A percentile compares a stretch with the other conserved stretches of the same genome.
Conservation (phyloP, 2,113 vertebrate species). For the Strigops habroptila region DNA sequence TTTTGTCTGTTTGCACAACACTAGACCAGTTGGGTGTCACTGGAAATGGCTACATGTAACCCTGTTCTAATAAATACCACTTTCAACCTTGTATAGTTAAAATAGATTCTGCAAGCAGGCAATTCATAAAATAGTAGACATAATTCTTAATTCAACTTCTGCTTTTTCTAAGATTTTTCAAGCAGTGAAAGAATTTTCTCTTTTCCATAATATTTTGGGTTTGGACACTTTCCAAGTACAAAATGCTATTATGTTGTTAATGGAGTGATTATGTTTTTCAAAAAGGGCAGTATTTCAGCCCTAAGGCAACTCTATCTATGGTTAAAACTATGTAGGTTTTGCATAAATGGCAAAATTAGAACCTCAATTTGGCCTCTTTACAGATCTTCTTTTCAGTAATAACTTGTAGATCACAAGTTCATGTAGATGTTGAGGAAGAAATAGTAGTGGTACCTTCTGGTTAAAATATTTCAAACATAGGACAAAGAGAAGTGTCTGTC, state of each 20-base stretch:
- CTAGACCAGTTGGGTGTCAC: neutral
- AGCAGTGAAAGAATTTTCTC: neutral
- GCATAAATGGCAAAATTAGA: neutral
- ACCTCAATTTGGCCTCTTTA: neutral
- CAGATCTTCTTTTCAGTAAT: neutral
- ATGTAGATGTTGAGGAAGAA: neutral
- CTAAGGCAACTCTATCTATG: neutral
- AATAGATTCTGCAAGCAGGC: neutral
- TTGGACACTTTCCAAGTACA: neutral
- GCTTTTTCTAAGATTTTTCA: neutral
- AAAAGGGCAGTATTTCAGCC: neutral
- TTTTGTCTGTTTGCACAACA: neutral
- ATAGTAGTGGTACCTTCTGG: neutral
- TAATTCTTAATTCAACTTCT: neutral
- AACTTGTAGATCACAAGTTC: neutral
- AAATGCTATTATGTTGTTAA: neutral
- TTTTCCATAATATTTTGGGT: neutral
- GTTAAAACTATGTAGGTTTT: neutral
- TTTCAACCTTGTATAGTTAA: neutral
- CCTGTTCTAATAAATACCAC: neutral
- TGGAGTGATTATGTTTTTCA: neutral
- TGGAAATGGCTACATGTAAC: neutral
- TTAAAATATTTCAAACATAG: neutral
- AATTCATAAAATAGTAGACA: neutral
- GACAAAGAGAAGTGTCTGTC: neutral